Percentiles rank a stretch among this genome's conserved stretches.
phyloP scores from a whole-genome alignment of 2,113 vertebrate genomes.

The Myiagra hebetior region DNA sequence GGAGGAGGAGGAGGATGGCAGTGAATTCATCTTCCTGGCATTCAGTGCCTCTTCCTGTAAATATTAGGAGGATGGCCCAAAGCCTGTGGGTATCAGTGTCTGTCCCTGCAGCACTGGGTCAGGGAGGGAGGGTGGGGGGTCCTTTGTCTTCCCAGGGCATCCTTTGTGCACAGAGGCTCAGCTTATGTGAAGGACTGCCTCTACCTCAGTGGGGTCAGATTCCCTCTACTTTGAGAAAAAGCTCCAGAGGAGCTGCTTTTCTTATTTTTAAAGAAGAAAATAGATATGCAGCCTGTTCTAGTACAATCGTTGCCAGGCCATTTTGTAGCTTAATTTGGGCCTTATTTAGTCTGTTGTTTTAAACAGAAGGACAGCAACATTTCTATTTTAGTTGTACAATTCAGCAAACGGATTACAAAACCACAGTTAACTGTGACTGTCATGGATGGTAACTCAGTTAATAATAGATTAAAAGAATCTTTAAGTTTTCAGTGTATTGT shows the following conservation, averaged over 20 bases:
- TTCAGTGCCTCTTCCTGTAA: background rate
- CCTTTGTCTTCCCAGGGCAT: background rate
- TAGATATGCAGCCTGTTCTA: background rate
- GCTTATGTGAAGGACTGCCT: background rate
- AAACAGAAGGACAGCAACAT: background rate
- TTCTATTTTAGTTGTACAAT: background rate
- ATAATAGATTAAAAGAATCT: slow-evolving; percentile 36
- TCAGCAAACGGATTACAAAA: slow-evolving; percentile 25
- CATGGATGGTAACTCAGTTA: slow-evolving; percentile 2
- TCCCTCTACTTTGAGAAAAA: background rate
- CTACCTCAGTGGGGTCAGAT: background rate
- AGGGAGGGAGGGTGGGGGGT: accelerated
- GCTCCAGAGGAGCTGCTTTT: background rate
- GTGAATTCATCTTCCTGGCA: background rate
- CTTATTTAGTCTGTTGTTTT: background rate
- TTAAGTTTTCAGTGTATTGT: slow-evolving; percentile 6
- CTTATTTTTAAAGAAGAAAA: background rate
- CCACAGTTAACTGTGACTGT: background rate
- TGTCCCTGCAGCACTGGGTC: background rate
- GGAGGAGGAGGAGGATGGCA: accelerated
- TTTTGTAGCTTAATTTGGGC: background rate
- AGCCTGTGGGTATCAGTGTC: background rate
- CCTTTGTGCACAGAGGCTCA: background rate
- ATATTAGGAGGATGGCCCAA: background rate
- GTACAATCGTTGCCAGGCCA: background rate